Evolutionary conservation across 1,140 invertebrate genomes (phyloP), one percentile per base, ranked within the genome.

Genomic region (Odontomachus brunneus): DNA sequence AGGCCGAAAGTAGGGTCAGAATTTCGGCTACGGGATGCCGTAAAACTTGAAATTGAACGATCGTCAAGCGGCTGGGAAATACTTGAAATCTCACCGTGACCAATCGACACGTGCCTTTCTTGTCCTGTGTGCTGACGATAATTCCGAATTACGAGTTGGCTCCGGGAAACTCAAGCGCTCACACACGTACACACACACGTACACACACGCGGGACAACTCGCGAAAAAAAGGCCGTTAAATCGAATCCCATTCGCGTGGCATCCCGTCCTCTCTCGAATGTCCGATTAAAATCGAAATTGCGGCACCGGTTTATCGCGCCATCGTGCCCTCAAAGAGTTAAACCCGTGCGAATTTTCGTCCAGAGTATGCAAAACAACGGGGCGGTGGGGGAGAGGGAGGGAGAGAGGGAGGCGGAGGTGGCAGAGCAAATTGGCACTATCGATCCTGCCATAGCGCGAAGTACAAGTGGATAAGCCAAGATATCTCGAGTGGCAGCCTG

Each of bases 381-480:
- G 3, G 51, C 29, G 7, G 17, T 7, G 33, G 29, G 24, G 15
- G 29, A 3, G 29, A 2, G 29, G 5, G 2, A 33, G 29, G 29
- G 2, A 33, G 29, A 5, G 0, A 3, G 51, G n/a, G 53, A 44
- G 53, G 1, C n/a, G 53, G 53, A 19, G 53, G 19, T 55, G 59
- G 26, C 5, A 67, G 24, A 59, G 65, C 44, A 71, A 80, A 80
- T 80, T 80, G 75, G 75, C 51, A 44, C 75, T 80, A 80, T 80
- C 51, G 75, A 80, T 80, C 38, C 65, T 80, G 75, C 29, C 33
- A 48, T 80, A 44, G 75, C 75, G 44, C 75, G 19, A 80, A 80
- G 75, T 80, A 80, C 75, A 80, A 80, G 75, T 80, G 75, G 75
- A 80, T 71, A 48, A 80, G 33, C 75, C 75, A 80, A 80, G 75